Percentiles rank a stretch among this genome's conserved stretches.
Conservation (phyloP, 2,797 vertebrate species). For the Pitangus sulphuratus region DNA sequence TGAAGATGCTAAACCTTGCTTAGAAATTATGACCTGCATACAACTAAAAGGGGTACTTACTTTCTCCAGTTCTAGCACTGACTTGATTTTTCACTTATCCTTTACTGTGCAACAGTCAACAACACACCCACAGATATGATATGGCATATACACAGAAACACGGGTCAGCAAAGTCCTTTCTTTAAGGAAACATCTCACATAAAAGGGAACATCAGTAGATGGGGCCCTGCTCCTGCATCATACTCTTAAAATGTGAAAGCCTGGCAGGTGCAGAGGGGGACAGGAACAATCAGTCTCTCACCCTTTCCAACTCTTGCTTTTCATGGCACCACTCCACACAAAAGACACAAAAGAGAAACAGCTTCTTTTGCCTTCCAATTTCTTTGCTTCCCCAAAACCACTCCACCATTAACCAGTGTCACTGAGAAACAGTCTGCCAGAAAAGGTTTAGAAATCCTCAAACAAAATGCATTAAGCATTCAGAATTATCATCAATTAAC, state of each 20-base stretch:
- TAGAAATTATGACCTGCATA: not conserved
- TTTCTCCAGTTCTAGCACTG: not conserved
- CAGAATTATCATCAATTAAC: not conserved
- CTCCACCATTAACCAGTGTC: not conserved
- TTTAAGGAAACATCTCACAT: not conserved
- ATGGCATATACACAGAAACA: not conserved
- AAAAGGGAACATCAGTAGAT: not conserved
- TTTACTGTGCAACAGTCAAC: not conserved
- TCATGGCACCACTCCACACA: not conserved
- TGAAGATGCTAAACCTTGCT: not conserved
- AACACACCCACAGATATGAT: not conserved
- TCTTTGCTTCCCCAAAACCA: not conserved
- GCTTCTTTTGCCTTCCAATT: not conserved
- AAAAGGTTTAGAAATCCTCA: not conserved
- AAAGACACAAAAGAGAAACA: not conserved
- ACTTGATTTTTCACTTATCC: not conserved
- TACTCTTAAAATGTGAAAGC: not conserved
- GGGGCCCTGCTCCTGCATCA: not conserved
- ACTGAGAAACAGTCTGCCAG: not conserved
- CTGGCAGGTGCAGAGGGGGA: not conserved
- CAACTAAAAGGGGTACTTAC: not conserved
- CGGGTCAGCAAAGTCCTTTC: not conserved
- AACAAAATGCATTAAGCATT: not conserved
- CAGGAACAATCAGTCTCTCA: not conserved
- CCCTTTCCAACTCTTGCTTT: not conserved